Conservation (phyloP, 1,140 invertebrate genomes). For the Pachypeltis micranthus region DNA sequence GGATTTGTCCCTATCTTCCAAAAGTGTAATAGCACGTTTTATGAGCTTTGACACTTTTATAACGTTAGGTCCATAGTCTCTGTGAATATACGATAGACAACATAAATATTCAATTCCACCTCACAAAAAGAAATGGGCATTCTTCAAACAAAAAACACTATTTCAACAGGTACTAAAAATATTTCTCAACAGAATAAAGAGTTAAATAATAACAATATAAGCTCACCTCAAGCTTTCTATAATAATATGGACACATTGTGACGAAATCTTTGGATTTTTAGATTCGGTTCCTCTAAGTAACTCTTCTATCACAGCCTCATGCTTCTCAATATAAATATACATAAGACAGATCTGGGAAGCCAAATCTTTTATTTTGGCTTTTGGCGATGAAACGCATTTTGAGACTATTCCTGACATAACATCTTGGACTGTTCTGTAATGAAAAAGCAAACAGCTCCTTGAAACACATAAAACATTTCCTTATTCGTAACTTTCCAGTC, state of each 20-base stretch:
- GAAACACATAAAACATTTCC: not conserved
- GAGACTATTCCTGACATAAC: constrained; percentile 78
- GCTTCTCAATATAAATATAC: constrained; percentile 93
- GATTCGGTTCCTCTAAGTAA: constrained; percentile 84
- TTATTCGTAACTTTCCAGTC: too few relatives aligned
- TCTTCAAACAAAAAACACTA: too few relatives aligned
- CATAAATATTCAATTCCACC: too few relatives aligned
- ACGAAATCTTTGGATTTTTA: constrained; percentile 91
- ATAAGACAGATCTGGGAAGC: constrained; percentile 79
- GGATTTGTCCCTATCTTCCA: constrained; percentile 84
- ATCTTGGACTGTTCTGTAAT: constrained; percentile 69
- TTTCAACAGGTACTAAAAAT: too few relatives aligned
- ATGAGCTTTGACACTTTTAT: constrained; percentile 78
- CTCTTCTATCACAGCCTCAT: constrained; percentile 81
- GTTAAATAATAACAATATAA: too few relatives aligned
- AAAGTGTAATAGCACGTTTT: constrained; percentile 69
- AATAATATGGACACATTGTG: constrained; percentile 65
- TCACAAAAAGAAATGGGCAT: too few relatives aligned
- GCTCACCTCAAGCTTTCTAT: constrained; percentile 57
- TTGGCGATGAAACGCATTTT: constrained; percentile 86
- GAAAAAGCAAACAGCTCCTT: constrained; percentile 21
- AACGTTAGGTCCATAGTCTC: constrained; percentile 85
- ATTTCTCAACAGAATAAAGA: too few relatives aligned
- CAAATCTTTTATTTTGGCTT: constrained; percentile 82
- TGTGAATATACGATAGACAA: too few relatives aligned